A percentile compares a stretch with the other conserved stretches of the same genome.
Evolutionary conservation across 1,140 invertebrate species (phyloP).

Genomic region (Penaeus indicus): DNA sequence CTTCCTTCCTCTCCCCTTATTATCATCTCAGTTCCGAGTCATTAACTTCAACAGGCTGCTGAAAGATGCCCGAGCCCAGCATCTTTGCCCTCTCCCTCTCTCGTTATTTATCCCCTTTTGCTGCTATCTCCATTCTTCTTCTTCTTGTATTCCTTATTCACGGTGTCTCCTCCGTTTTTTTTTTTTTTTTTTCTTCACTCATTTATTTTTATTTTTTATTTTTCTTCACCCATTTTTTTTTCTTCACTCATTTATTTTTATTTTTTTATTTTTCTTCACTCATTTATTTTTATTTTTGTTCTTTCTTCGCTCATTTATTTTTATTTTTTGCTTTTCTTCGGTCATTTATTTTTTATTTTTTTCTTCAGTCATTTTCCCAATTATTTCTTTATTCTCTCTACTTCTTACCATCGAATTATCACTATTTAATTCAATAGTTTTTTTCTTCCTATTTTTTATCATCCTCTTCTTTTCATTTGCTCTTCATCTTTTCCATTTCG

Average conservation of each 20-base stretch:
- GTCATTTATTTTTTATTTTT: background rate
- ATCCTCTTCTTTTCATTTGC: background rate
- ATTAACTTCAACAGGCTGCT: too few species aligned
- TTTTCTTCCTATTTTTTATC: background rate
- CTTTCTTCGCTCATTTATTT: background rate
- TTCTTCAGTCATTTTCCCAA: too few species aligned
- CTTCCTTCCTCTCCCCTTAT: conserved; percentile 5
- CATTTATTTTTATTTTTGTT: background rate
- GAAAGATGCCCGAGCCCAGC: too few species aligned
- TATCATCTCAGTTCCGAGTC: conserved; percentile 5
- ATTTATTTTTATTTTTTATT: background rate
- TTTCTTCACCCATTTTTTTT: background rate
- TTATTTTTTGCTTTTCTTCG: background rate
- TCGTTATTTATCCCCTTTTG: conserved; percentile 10
- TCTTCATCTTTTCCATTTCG: too few species aligned
- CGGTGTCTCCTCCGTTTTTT: background rate
- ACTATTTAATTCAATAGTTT: background rate
- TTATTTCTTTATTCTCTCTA: too few species aligned
- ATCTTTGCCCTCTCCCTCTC: conserved; percentile 12
- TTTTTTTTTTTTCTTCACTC: background rate
- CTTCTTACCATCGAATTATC: too few species aligned
- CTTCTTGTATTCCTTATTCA: background rate
- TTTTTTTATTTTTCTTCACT: too few species aligned
- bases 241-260: background rate
- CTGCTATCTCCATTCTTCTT: background rate